phyloP scores from a whole-genome alignment of 2,113 vertebrate genomes.

The Dicrurus megarhynchus region DNA sequence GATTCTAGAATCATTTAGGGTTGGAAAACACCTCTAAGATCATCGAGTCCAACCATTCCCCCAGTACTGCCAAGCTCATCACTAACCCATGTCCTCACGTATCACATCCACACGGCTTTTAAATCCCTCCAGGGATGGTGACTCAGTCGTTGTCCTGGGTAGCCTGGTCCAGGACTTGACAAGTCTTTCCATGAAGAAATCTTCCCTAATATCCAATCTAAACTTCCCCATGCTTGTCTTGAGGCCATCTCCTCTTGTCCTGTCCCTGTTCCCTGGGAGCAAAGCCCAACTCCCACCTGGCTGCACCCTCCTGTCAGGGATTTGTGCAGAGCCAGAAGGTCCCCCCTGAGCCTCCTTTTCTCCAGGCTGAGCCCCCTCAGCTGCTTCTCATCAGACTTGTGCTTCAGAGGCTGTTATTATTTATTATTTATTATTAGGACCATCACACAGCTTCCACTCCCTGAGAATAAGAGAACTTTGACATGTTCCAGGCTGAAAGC shows the following conservation, averaged over 20 bases:
- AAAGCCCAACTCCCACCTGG: accelerated
- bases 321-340: background rate
- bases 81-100: background rate
- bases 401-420: background rate
- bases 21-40: background rate
- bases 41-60: accelerated
- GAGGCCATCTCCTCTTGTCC: background rate
- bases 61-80: background rate
- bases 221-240: background rate
- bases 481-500: background rate
- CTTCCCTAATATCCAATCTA: background rate
- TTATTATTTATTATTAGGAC: background rate
- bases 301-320: background rate
- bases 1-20: background rate
- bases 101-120: background rate
- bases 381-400: background rate
- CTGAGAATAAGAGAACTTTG: background rate
- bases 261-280: background rate
- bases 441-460: background rate
- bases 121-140: background rate
- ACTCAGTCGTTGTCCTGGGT: background rate
- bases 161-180: background rate
- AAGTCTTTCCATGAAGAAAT: background rate
- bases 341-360: background rate
- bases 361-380: background rate